phyloP scores from a whole-genome alignment of 2,888 invertebrate genomes.

The Gortyna flavago region DNA sequence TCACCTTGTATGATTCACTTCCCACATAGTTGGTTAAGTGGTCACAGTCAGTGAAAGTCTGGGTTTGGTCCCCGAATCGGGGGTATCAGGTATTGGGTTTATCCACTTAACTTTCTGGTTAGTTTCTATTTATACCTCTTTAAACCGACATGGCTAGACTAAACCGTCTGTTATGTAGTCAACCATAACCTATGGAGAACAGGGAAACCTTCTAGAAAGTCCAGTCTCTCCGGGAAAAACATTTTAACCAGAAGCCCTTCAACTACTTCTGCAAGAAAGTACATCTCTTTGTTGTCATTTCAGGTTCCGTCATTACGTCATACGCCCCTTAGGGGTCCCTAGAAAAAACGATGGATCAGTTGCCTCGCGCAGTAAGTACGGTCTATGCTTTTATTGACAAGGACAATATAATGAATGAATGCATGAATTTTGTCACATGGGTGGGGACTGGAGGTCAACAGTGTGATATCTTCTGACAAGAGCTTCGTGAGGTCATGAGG shows the following conservation, averaged over 20 bases:
- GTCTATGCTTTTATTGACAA: not conserved
- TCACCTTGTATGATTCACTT: not conserved
- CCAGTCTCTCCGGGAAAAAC: too few species aligned
- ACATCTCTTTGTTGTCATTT: not conserved
- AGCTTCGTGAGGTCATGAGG: too few species aligned
- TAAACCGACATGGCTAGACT: not conserved
- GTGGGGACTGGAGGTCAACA: not conserved
- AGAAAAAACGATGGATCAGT: not conserved
- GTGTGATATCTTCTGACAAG: not conserved
- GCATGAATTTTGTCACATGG: not conserved
- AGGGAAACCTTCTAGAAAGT: not conserved
- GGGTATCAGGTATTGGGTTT: not conserved
- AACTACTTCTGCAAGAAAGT: not conserved
- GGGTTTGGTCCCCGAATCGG: not conserved
- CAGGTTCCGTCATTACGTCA: conserved; percentile 6
- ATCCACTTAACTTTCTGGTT: not conserved
- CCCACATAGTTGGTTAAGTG: not conserved
- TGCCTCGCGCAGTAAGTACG: conserved; percentile 27
- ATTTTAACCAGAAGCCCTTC: not conserved
- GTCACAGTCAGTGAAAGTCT: not conserved
- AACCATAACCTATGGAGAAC: not conserved
- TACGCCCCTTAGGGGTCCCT: conserved; percentile 2
- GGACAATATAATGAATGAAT: not conserved
- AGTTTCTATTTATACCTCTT: not conserved
- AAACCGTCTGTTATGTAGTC: not conserved